These are phyloP conservation scores for Varanus komodoensis DNA, from an alignment of 2,113 vertebrate genomes.

Conservation along the genomic window DNA sequence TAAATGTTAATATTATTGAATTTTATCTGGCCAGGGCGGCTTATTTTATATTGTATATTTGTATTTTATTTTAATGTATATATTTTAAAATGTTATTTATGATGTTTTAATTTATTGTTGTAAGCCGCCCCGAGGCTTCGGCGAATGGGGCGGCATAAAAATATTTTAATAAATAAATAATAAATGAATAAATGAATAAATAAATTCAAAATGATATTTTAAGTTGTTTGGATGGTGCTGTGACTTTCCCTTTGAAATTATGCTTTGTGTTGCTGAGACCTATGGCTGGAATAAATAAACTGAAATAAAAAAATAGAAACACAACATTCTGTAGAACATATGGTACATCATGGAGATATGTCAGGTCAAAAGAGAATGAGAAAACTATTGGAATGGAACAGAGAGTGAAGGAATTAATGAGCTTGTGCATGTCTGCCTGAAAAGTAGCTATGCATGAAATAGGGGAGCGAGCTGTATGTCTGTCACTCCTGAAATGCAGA, in stretches of 20 bases:
- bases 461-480: neutral
- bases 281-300: constrained; percentile 5
- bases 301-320: neutral
- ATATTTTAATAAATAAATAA: no score
- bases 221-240: constrained; percentile 9
- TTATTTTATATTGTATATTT: no score
- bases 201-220: constrained; percentile 4
- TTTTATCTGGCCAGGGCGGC: no score
- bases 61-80: no score
- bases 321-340: neutral
- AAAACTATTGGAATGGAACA: constrained; percentile 24
- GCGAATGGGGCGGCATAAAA: no score
- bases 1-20: no score
- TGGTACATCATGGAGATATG: constrained; percentile 3
- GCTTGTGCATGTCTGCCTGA: constrained; percentile 1
- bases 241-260: neutral
- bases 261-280: neutral
- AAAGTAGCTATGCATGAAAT: constrained; percentile 27
- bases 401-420: constrained; percentile 25
- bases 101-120: no score
- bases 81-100: no score
- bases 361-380: constrained; percentile 28
- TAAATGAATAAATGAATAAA: no score
- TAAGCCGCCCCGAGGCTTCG: no score
- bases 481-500: constrained; percentile 15